Percentiles rank a stretch among this genome's conserved stretches.
Conservation (phyloP, 1,140 invertebrate species). For the Limonius californicus region DNA sequence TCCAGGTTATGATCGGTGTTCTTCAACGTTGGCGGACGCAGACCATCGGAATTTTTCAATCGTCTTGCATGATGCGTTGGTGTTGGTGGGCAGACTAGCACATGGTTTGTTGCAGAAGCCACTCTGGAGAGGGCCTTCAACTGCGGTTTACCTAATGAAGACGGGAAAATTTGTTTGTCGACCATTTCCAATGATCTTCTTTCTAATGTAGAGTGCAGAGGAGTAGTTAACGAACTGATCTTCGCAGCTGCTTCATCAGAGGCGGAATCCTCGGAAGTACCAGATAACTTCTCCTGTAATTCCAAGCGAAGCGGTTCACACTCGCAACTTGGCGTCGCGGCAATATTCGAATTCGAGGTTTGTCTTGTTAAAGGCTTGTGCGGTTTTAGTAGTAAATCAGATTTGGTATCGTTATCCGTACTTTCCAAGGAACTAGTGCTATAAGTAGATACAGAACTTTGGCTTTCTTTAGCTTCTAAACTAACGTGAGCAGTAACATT, state of each 20-base stretch:
- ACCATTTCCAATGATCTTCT: background rate
- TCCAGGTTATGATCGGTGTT: constrained; percentile 21
- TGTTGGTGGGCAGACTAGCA: constrained; percentile 67
- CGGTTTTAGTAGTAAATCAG: constrained; percentile 43
- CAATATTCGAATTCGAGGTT: constrained; percentile 39
- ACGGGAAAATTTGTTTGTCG: background rate
- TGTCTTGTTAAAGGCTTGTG: constrained; percentile 59
- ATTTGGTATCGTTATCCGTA: constrained; percentile 24
- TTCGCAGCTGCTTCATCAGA: background rate
- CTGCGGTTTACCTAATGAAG: background rate
- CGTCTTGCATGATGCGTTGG: constrained; percentile 75
- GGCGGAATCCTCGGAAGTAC: background rate
- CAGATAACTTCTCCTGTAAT: constrained; percentile 20
- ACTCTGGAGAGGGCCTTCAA: constrained; percentile 33
- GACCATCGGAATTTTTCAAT: constrained; percentile 51
- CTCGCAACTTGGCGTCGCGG: background rate
- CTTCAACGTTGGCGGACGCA: constrained; percentile 47
- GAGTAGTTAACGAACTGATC: background rate
- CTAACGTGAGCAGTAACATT: constrained; percentile 28
- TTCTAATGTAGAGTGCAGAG: background rate
- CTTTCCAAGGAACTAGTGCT: constrained; percentile 34
- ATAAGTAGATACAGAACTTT: constrained; percentile 38
- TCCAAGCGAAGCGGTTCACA: background rate
- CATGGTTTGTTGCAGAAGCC: constrained; percentile 43
- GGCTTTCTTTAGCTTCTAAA: constrained; percentile 41